Conservation (phyloP, 64 coral and sea anemone genomes). For the Stylophora pistillata region DNA sequence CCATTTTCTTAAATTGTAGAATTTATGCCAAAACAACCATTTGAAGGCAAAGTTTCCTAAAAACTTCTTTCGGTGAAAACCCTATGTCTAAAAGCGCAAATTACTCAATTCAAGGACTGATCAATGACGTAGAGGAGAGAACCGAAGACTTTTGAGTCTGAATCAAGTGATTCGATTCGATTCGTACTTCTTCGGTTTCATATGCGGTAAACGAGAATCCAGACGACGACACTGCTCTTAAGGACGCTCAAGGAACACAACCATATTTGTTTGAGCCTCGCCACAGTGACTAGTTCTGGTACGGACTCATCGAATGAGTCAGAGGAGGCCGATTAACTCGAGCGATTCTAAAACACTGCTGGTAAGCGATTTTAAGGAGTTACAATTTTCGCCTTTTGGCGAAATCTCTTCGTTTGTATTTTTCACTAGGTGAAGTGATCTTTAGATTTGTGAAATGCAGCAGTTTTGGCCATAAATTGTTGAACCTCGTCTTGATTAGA, state of each 20-base stretch:
- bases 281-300: background rate
- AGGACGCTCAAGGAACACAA: background rate
- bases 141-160: background rate
- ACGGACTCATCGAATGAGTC: slow-evolving; percentile 22
- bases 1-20: slow-evolving; percentile 1
- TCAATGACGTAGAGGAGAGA: background rate
- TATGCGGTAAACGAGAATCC: background rate
- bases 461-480: too few species aligned
- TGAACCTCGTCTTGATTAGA: too few species aligned
- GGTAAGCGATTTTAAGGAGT: background rate
- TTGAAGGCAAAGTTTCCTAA: background rate
- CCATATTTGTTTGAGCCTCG: slow-evolving; percentile 1
- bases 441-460: background rate
- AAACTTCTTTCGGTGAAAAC: background rate
- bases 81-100: background rate
- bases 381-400: too few species aligned
- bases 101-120: background rate
- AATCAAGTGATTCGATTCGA: too few species aligned
- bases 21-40: background rate
- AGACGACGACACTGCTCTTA: background rate
- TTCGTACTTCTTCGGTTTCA: background rate
- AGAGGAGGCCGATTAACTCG: background rate
- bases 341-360: slow-evolving; percentile 2
- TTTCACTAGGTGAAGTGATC: too few species aligned
- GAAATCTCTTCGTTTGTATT: too few species aligned